Evolutionary conservation across 2,797 vertebrate genomes (phyloP), one percentile per base, ranked within the genome.

Genomic region (Ficedula albicollis): DNA sequence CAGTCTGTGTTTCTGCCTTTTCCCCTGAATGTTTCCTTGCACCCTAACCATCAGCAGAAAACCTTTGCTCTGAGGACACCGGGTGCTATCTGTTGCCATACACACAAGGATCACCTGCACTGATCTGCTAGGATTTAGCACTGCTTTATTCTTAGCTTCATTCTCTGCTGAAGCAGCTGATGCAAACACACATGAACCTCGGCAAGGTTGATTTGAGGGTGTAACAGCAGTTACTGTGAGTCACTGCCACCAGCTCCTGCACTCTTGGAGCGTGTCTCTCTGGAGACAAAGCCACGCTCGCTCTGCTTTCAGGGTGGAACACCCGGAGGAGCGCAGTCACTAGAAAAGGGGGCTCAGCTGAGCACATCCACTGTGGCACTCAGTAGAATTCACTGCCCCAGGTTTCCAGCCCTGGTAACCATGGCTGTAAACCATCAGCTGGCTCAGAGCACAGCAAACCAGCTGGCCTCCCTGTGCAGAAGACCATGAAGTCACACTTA

Each of bases 401-500:
- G 49, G 29, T 69, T 89, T 26, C 0, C 0, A 80, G 80, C 67
- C 34, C 44, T 36, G 52, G 27, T 46, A 36, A 29, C 22, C 63
- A 9, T 0, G 3, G 30, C 0, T 17, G 3, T 21, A 46, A 84
- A 49, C 34, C 6, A 8, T 5, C 2, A 6, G 48, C 23, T 21
- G 1, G 78, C 78, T 82, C 75, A 20, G 68, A 64, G 64, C 38
- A 67, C 41, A 25, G 26, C 0, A 0, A 66, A 58, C 26, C 78
- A 74, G 48, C 78, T 76, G 64, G 27, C 32, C 36, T 54, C 32
- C 60, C 63, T n/a, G 29, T 6, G 44, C 69, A 67, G 39, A 51
- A 58, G 54, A 49, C 43, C 67, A 25, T 15, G 10, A 66, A 82
- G 77, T 78, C 55, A 72, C 74, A 79, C 36, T 55, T 39, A 52